Evolutionary conservation across 2,113 vertebrate genomes (phyloP).

Genomic region (Calypte anna): DNA sequence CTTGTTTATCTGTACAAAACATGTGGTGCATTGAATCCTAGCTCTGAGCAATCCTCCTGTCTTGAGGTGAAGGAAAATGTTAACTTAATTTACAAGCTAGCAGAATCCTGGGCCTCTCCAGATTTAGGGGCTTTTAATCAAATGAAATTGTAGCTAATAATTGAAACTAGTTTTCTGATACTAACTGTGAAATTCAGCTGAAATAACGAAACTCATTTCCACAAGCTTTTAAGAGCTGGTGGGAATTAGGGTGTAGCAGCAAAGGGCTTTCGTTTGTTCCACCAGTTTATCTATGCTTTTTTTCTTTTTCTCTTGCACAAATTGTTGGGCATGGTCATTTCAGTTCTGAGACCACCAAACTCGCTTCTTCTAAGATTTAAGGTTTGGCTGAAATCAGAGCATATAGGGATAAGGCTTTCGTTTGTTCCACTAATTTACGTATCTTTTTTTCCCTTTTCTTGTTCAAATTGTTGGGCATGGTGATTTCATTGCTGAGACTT

Average conservation of each 20-base stretch:
- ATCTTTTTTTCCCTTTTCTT: slow-evolving; percentile 37
- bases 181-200: slow-evolving; percentile 54
- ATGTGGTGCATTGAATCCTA: slow-evolving; percentile 36
- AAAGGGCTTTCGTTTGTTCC: slow-evolving; percentile 32
- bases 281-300: slow-evolving; percentile 13
- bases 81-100: slow-evolving; percentile 66
- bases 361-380: slow-evolving; percentile 34
- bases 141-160: slow-evolving; percentile 61
- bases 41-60: slow-evolving; percentile 55
- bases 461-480: slow-evolving; percentile 41
- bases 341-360: slow-evolving; percentile 12
- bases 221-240: slow-evolving; percentile 42
- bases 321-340: background rate
- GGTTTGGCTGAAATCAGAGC: slow-evolving; percentile 15
- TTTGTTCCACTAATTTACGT: slow-evolving; percentile 45
- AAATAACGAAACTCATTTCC: slow-evolving; percentile 49
- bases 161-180: slow-evolving; percentile 50
- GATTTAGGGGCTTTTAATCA: slow-evolving; percentile 65
- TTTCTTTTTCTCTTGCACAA: slow-evolving; percentile 7
- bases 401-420: background rate
- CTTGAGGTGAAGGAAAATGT: slow-evolving; percentile 55
- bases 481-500: slow-evolving; percentile 64
- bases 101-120: slow-evolving; percentile 27
- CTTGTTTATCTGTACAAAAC: slow-evolving; percentile 55
- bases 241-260: slow-evolving; percentile 12